These are phyloP conservation scores for Mustelus asterias DNA, from an alignment of 2,113 vertebrate species.

Conservation along the genomic window DNA sequence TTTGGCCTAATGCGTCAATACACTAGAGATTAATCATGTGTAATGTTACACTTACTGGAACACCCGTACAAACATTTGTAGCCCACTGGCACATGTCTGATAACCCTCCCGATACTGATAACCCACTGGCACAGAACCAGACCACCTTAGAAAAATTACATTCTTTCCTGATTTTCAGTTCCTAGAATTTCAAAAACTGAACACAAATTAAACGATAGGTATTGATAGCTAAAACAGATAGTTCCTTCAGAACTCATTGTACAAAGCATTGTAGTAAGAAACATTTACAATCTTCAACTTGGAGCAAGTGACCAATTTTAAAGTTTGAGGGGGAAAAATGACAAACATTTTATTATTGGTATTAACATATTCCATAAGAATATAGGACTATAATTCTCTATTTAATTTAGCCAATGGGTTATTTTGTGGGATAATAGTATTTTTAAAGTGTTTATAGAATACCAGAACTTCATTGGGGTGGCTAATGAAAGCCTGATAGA, in stretches of 20 bases:
- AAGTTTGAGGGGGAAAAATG: neutral
- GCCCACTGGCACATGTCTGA: neutral
- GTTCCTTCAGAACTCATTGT: neutral
- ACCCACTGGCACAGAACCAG: neutral
- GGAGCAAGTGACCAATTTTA: neutral
- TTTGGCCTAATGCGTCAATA: neutral
- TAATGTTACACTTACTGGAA: neutral
- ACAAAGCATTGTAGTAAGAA: neutral
- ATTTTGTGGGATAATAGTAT: neutral
- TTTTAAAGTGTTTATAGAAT: neutral
- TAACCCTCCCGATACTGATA: neutral
- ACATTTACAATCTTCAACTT: neutral
- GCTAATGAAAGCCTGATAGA: neutral
- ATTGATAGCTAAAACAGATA: neutral
- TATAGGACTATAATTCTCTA: neutral
- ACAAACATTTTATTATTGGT: neutral
- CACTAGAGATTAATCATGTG: neutral
- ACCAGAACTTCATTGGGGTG: neutral
- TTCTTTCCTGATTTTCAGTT: neutral
- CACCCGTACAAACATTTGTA: conserved; percentile 16
- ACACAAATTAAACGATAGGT: neutral
- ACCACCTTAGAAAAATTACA: neutral
- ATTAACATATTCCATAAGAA: neutral
- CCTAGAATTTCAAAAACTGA: neutral
- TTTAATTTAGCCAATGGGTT: neutral